Percentiles rank a stretch among this genome's conserved stretches.
phyloP scores from a whole-genome alignment of 1,140 invertebrate genomes.

The Latrodectus geometricus region DNA sequence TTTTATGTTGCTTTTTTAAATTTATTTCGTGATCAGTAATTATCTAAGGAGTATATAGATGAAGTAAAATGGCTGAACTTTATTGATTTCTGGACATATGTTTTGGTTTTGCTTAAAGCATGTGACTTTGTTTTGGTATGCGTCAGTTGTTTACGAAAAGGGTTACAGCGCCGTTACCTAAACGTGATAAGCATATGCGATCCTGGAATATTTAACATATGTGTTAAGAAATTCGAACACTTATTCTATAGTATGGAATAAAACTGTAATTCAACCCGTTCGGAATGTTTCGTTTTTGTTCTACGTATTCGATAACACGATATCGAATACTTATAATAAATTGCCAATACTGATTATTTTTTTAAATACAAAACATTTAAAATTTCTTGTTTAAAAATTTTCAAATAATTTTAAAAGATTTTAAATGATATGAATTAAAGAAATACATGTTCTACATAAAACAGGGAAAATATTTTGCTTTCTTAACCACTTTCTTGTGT shows the following conservation, averaged over 20 bases:
- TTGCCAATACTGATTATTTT: no score
- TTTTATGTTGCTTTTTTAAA: not conserved
- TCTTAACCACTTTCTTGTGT: no score
- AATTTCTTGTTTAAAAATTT: no score
- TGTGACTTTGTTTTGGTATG: slow-evolving; percentile 61
- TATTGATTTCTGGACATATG: slow-evolving; percentile 47
- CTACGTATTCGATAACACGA: no score
- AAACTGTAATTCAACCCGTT: not conserved
- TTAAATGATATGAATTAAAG: no score
- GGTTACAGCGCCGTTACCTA: slow-evolving; percentile 41
- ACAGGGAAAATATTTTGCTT: no score
- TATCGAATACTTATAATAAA: no score
- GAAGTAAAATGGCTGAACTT: not conserved
- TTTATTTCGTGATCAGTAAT: no score
- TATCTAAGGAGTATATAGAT: no score
- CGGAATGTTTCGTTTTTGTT: not conserved
- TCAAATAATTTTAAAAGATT: no score
- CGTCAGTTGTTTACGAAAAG: slow-evolving; percentile 50
- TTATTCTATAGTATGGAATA: not conserved
- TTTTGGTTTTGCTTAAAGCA: slow-evolving; percentile 49
- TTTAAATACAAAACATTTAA: no score
- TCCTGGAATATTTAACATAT: not conserved
- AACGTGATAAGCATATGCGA: slow-evolving; percentile 55
- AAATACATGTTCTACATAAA: no score
- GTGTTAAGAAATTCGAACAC: not conserved